Evolutionary conservation across 1,140 invertebrate species (phyloP).

Genomic region (Euglossa dilemma): DNA sequence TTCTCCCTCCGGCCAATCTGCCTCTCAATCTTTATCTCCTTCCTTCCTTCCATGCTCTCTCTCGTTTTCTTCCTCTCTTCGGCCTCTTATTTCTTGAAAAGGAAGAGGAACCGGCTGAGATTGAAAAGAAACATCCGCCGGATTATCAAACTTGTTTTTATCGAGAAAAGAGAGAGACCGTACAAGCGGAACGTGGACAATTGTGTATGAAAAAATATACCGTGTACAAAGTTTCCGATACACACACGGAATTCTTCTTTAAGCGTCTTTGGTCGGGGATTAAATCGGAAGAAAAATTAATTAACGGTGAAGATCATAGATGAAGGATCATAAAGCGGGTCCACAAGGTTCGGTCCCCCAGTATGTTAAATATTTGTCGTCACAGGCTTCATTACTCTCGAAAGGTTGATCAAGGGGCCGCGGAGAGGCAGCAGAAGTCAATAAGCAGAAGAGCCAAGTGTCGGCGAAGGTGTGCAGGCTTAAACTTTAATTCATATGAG

Average conservation of each 20-base stretch:
- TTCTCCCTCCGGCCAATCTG: constrained; percentile 35
- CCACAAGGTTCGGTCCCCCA: neutral
- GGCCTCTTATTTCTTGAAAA: constrained; percentile 51
- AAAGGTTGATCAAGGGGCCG: constrained; percentile 44
- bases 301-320: constrained; percentile 18
- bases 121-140: constrained; percentile 54
- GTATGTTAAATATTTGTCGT: constrained; percentile 53
- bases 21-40: constrained; percentile 33
- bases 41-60: constrained; percentile 4
- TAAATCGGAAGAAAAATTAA: constrained; percentile 2
- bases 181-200: neutral
- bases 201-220: neutral
- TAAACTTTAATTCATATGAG: constrained; percentile 42
- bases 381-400: constrained; percentile 51
- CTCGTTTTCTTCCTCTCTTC: neutral
- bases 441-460: constrained; percentile 47
- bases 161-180: too few species aligned
- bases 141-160: neutral
- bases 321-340: constrained; percentile 18
- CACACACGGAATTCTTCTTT: neutral
- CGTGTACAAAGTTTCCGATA: neutral
- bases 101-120: constrained; percentile 50
- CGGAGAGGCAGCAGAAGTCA: constrained; percentile 35
- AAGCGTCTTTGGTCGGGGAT: neutral
- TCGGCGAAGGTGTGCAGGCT: constrained; percentile 35